Base-by-base conservation (phyloP, 2,888 invertebrate genomes). In the Pollenia angustigena region DNA sequence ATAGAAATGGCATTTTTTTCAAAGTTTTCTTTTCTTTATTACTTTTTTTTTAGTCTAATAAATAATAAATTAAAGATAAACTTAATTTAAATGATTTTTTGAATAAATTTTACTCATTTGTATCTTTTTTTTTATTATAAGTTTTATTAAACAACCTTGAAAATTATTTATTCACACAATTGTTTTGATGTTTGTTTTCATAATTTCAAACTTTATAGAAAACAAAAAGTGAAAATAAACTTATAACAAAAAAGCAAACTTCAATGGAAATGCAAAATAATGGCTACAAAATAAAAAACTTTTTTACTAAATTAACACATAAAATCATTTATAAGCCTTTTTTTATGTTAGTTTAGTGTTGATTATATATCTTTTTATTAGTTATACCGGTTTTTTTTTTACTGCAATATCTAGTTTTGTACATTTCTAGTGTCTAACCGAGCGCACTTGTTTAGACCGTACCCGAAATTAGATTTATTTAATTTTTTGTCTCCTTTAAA, bases 131-230 rank as follows among this genome's bases (percentile, higher is more conserved):
- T 56, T 72, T 78, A 10, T 42, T 56, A 11, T 16, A 56, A 32
- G 50, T 75, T 76, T 71, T 78, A 42, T 72, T 74, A 40, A 79
- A 79, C 54, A 80, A 85, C 84, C 79, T 84, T 85, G 79, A 80
- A 85, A 79, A 79, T 69, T 74, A 23, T 52, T 68, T 79, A 75
- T 80, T 80, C 84, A 80, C 68, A 75, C 74, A 74, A 85, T 85
- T 80, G 79, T 79, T 66, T 85, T 56, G 1, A 46, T 72, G 72
- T 84, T 71, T 83, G 78, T 72, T 79, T 78, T 79, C 52, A 66
- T 79, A 72, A 71, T 60, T 60, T 78, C 1, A 64, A 69, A 50
- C 46, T 76, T 54, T 69, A 11, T 60, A 68, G 11, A 76, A 76
- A 69, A 58, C 4, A 69, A 50, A 71, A 64, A 50, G 16, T 42